Evolutionary conservation across 2,888 invertebrate genomes (phyloP).

Genomic region (Scrobipalpa atriplicella): DNA sequence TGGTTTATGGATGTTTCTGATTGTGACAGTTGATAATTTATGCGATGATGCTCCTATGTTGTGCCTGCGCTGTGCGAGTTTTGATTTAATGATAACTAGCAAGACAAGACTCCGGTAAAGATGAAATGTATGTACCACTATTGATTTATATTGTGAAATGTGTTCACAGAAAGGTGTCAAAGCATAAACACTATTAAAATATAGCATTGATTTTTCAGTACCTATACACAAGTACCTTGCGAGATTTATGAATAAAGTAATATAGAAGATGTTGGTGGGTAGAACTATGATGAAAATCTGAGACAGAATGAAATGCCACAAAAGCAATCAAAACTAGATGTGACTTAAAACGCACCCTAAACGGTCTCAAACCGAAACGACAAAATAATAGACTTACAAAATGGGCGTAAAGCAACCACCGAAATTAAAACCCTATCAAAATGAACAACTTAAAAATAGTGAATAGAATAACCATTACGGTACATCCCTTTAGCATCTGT

Average conservation of each 20-base stretch:
- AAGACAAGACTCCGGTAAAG: not conserved
- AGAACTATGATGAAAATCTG: not conserved
- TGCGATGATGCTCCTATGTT: constrained; percentile 37
- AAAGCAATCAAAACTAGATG: constrained; percentile 11
- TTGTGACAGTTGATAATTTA: constrained; percentile 62
- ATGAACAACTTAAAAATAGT: constrained; percentile 56
- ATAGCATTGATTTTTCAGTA: not conserved
- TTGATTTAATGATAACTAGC: constrained; percentile 27
- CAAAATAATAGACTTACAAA: constrained; percentile 36
- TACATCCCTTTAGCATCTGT: constrained; percentile 59
- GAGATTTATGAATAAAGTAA: not conserved
- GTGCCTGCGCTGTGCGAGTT: constrained; percentile 23
- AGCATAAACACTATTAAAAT: not conserved
- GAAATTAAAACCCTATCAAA: constrained; percentile 61
- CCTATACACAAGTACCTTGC: not conserved
- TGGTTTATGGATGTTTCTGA: constrained; percentile 62
- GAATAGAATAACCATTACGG: constrained; percentile 58
- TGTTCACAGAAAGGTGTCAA: not conserved
- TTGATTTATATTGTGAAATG: not conserved
- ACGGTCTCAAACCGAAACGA: constrained; percentile 28
- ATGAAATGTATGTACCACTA: constrained; percentile 1
- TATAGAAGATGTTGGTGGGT: not conserved
- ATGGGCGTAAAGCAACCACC: constrained; percentile 44
- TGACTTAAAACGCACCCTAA: constrained; percentile 24
- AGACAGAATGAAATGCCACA: not conserved